Base-by-base conservation (phyloP, 2,888 invertebrate genomes). In the Sphaeridia pumilis region DNA sequence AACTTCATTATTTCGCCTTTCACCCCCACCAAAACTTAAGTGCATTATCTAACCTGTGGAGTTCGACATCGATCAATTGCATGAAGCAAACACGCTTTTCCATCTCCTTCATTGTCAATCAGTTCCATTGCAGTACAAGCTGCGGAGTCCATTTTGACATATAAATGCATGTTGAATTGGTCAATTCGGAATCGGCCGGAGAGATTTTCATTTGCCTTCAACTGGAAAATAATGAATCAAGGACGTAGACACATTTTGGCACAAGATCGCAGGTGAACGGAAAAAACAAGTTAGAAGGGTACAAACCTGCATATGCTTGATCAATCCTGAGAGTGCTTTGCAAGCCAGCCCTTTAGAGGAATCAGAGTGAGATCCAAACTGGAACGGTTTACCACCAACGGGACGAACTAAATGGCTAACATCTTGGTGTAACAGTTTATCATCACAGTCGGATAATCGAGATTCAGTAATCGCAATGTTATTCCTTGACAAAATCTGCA, bases 71-170 rank as follows among this genome's bases (percentile, higher is more conserved):
- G 56, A 42, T 64, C 62, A 24, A 64, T 41, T 21, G 59, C 53
- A 7, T 55, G 52, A 4, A 51, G n/a, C 5, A 64, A 24, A 4
- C 61, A 58, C 3, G 46, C 14, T n/a, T n/a, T n/a, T n/a, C n/a
- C n/a, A 21, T 22, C 36, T 35, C 48, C 35, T 36, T 64, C 62
- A 12, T 55, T 34, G 7, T 21, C 26, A 43, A 79, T 80, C n/a
- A 94, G 77, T 69, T 92, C 87, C 1, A 95, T 73, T 0, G 94
- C 92, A 27, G 79, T 75, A 3, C 93, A 77, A 4, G 92, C 94
- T 0, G 92, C 87, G 3, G 84, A 75, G 72, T 95, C 94, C 58
- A 95, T 71, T 64, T 86, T 84, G 12, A 94, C 79, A 66, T 81
- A 84, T 64, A 83, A 74, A 42, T 75, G 74, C 3, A 78, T 71